These are phyloP conservation scores for Caenorhabditis auriculariae DNA, from an alignment of 2,888 invertebrate genomes.

Conservation along the genomic window DNA sequence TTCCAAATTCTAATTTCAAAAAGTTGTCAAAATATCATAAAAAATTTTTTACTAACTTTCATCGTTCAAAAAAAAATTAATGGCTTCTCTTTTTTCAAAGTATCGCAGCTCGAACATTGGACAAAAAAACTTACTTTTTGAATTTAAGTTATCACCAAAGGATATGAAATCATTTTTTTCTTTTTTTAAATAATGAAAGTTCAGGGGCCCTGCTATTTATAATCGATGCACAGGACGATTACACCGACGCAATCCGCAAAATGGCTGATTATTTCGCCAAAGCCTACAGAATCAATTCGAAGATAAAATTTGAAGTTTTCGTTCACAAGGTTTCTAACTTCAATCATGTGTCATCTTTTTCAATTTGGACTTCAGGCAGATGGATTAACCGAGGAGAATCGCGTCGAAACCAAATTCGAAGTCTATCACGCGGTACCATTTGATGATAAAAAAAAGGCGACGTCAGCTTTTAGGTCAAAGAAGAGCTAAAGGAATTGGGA, in stretches of 20 bases:
- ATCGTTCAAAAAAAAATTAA: background rate
- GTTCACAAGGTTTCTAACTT: conserved; percentile 77
- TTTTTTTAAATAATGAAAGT: conserved; percentile 73
- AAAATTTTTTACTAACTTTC: background rate
- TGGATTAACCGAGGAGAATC: conserved; percentile 95
- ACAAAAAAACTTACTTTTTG: too few species aligned
- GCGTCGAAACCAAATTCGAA: conserved; percentile 97
- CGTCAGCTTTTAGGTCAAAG: conserved; percentile 29
- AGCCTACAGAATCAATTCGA: conserved; percentile 88
- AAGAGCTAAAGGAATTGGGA: conserved; percentile 72
- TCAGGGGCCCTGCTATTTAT: conserved; percentile 98
- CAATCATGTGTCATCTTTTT: background rate
- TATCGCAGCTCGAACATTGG: background rate
- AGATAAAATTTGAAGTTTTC: conserved; percentile 87
- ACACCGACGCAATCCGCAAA: conserved; percentile 89
- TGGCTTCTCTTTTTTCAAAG: background rate
- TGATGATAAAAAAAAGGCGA: background rate
- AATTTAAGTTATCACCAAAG: too few species aligned
- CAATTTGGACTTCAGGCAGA: conserved; percentile 73
- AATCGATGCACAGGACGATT: conserved; percentile 95
- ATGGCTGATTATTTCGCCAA: conserved; percentile 89
- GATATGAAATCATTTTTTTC: background rate
- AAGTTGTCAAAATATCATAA: background rate
- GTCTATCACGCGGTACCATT: conserved; percentile 84
- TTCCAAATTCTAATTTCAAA: background rate